phyloP scores from a whole-genome alignment of 2,888 invertebrate species.

The Zonitis immaculata region DNA sequence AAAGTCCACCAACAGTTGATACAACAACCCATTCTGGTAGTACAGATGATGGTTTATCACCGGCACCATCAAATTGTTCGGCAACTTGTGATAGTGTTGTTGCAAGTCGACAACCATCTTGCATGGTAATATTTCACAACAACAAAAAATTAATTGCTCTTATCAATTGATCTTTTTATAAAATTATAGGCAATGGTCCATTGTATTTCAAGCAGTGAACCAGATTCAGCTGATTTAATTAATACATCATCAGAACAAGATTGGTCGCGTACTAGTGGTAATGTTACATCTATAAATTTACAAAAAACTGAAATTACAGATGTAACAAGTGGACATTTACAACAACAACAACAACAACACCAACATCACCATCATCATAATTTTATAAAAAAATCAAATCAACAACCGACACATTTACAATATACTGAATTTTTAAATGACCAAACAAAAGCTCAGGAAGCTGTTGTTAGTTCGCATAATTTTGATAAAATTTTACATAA shows the following conservation, averaged over 20 bases:
- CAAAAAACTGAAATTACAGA: constrained; percentile 41
- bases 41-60: constrained; percentile 48
- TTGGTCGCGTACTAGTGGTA: constrained; percentile 32
- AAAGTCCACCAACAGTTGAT: constrained; percentile 48
- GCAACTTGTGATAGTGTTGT: constrained; percentile 38
- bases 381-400: constrained; percentile 36
- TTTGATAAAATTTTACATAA: constrained; percentile 43
- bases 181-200: constrained; percentile 70
- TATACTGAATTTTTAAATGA: constrained; percentile 44
- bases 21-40: constrained; percentile 48
- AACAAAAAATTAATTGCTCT: background rate
- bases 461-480: constrained; percentile 42
- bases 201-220: constrained; percentile 82
- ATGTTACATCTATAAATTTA: constrained; percentile 5
- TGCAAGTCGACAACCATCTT: constrained; percentile 43
- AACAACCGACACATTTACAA: constrained; percentile 40
- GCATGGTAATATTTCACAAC: constrained; percentile 44
- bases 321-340: constrained; percentile 35
- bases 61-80: constrained; percentile 47
- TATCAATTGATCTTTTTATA: background rate
- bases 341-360: constrained; percentile 13
- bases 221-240: constrained; percentile 57
- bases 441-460: constrained; percentile 39
- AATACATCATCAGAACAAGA: constrained; percentile 35
- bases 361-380: constrained; percentile 24